phyloP scores from a whole-genome alignment of 2,797 vertebrate genomes.

The Morus bassanus region DNA sequence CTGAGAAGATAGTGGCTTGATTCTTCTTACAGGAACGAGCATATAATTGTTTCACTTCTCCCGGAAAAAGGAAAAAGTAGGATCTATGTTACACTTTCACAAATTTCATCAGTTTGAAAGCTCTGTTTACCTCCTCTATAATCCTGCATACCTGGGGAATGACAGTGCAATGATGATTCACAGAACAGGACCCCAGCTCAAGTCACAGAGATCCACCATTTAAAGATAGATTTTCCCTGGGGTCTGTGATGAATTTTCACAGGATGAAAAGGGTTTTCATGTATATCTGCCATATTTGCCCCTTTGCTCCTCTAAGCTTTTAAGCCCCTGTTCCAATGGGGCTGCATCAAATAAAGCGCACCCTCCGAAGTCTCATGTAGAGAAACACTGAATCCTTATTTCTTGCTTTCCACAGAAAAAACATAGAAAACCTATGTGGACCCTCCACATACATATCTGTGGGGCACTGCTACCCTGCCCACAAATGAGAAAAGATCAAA shows the following conservation, averaged over 20 bases:
- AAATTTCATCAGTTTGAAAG: not conserved
- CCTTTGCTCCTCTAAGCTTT: not conserved
- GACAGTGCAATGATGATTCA: not conserved
- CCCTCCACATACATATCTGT: slow-evolving; percentile 25
- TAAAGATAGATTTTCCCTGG: not conserved
- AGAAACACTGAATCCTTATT: not conserved
- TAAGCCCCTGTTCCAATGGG: not conserved
- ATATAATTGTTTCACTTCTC: not conserved
- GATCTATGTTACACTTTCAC: not conserved
- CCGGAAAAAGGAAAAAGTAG: not conserved
- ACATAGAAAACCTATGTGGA: not conserved
- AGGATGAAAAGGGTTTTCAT: not conserved
- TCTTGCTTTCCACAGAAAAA: not conserved
- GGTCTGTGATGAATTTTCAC: not conserved
- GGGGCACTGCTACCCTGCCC: slow-evolving; percentile 40
- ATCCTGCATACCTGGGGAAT: not conserved
- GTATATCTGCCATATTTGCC: not conserved
- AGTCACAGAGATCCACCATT: not conserved
- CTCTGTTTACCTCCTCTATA: not conserved
- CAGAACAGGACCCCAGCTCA: not conserved
- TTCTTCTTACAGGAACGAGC: not conserved
- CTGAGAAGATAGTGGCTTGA: not conserved
- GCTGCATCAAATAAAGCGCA: not conserved
- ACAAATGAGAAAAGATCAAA: slow-evolving; percentile 53
- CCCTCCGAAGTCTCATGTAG: not conserved